Percentiles rank a stretch among this genome's conserved stretches.
These are phyloP conservation scores for Procavia capensis DNA, from an alignment of 2,113 vertebrate species.

Conservation along the genomic window DNA sequence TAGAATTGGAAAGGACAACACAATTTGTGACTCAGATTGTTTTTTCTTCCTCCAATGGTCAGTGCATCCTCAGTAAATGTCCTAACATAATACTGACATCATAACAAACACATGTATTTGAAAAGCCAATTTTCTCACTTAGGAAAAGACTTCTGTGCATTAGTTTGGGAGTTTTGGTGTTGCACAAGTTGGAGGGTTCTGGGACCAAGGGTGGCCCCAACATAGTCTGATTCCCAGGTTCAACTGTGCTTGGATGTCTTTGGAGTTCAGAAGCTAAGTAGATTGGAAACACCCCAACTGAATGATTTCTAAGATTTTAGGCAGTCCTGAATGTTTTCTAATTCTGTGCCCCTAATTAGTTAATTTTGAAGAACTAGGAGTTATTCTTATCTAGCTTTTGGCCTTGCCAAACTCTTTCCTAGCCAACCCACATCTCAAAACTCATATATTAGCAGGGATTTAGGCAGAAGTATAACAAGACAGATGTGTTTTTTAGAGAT, in stretches of 20 bases:
- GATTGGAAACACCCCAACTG: background rate
- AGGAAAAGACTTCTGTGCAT: background rate
- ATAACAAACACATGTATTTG: background rate
- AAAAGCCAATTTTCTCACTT: background rate
- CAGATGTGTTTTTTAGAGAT: background rate
- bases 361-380: background rate
- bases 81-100: background rate
- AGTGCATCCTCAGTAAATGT: too few species aligned
- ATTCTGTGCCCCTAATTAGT: background rate
- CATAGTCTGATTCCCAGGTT: fast-evolving
- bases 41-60: background rate
- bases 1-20: background rate
- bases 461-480: background rate
- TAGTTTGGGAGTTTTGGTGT: background rate
- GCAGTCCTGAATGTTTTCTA: background rate
- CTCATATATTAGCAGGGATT: background rate
- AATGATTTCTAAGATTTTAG: background rate
- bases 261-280: background rate
- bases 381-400: background rate
- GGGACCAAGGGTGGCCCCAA: fast-evolving
- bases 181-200: fast-evolving
- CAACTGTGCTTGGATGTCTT: background rate
- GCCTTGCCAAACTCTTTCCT: background rate
- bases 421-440: background rate
- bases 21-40: background rate